A percentile compares a stretch with the other conserved stretches of the same genome.
phyloP scores from a whole-genome alignment of 2,888 invertebrate genomes.

The Pheosia gnoma region DNA sequence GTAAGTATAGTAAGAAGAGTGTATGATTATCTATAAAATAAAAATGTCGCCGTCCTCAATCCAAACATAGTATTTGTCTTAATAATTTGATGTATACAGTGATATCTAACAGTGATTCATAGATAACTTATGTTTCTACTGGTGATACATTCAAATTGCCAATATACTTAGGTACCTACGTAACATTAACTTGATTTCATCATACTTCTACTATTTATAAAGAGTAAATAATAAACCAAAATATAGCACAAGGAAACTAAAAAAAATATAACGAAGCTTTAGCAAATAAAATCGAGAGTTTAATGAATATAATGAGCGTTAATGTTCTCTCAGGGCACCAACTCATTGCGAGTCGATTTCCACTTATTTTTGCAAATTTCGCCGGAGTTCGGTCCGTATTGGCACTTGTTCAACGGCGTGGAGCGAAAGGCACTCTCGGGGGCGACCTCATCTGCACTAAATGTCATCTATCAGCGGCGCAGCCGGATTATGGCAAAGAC shows the following conservation, averaged over 20 bases:
- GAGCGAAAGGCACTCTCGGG: slow-evolving; percentile 74
- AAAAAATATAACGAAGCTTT: not conserved
- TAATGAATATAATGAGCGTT: slow-evolving; percentile 13
- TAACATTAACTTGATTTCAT: too few species aligned
- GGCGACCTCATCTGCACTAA: slow-evolving; percentile 75
- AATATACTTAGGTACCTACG: too few species aligned
- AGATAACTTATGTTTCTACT: too few species aligned
- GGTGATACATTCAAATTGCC: too few species aligned
- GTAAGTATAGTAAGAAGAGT: not conserved
- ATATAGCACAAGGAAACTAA: too few species aligned
- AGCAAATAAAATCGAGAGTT: not conserved
- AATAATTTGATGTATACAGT: too few species aligned
- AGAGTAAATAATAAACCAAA: too few species aligned
- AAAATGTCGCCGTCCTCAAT: too few species aligned
- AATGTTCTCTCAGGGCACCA: slow-evolving; percentile 11
- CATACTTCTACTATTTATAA: too few species aligned
- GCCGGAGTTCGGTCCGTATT: slow-evolving; percentile 66
- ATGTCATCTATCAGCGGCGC: slow-evolving; percentile 73
- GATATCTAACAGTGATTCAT: too few species aligned
- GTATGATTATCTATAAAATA: not conserved
- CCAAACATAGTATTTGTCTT: too few species aligned
- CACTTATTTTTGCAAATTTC: slow-evolving; percentile 55
- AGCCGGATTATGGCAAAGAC: slow-evolving; percentile 65
- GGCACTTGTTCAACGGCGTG: slow-evolving; percentile 76
- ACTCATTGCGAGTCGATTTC: slow-evolving; percentile 25